Base-by-base conservation (phyloP, 2,797 vertebrate genomes). In the Centropyge bicolor region DNA sequence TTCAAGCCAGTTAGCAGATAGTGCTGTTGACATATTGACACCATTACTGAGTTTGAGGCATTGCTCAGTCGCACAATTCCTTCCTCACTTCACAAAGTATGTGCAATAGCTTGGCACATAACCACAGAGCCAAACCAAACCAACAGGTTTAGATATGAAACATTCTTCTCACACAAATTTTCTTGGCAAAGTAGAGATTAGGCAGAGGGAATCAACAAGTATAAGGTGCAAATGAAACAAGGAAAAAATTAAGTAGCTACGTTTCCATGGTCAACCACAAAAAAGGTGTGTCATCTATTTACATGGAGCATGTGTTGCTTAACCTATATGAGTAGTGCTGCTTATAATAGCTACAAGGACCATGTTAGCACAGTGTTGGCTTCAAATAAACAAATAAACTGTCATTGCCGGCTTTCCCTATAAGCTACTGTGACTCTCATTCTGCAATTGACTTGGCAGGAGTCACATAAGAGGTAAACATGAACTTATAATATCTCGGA, bases 151-250 rank as follows among this genome's bases (percentile, higher is more conserved):
- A 63, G 8, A 22, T 31, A 31, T 31, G 27, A 31, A 31, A 31
- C 27, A 31, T 31, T 31, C 27, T 31, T 31, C 27, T 31, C 27
- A 31, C 27, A 31, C 27, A 2, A 31, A 31, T 40, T 54, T 22
- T 51, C 20, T 22, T 52, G 68, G 27, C 11, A 41, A 6, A 12
- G 46, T 0, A 61, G 24, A 43, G 9, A 56, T 0, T 22, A 36
- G 8, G 40, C 9, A 11, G 70, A 57, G 41, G 51, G 51, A 64
- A 56, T 63, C 31, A 46, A 51, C 57, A 70, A 17, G 74, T 49
- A 38, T 49, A 4, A 65, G 43, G 62, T 70, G 10, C 5, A 57
- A 7, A 43, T 59, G 35, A 45, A 84, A 73, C 59, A 64, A 40
- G 54, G 7, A 56, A 27, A 41, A 22, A 8, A 45, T 36, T 19